Evolutionary conservation across 2,797 vertebrate genomes (phyloP).

Genomic region (Dipus sagitta): DNA sequence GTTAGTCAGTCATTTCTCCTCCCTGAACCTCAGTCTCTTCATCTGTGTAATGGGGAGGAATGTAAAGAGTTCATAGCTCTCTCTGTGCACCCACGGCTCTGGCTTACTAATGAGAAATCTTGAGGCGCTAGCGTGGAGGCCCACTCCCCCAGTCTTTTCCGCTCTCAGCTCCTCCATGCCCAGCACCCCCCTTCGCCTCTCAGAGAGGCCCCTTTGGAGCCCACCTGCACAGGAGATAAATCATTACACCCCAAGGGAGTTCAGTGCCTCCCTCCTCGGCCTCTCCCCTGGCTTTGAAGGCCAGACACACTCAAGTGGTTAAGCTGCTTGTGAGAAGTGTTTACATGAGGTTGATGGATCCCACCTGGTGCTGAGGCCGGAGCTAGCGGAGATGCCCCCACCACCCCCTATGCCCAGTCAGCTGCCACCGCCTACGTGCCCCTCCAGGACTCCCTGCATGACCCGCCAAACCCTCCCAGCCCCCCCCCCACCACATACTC

Average conservation of each 20-base stretch:
- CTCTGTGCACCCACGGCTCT: background rate
- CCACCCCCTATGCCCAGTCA: conserved; percentile 51
- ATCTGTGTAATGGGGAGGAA: conserved; percentile 37
- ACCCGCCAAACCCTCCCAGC: conserved; percentile 3
- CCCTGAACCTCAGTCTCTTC: conserved; percentile 55
- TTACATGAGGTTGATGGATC: conserved; percentile 76
- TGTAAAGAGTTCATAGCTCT: background rate
- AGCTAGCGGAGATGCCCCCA: conserved; percentile 70
- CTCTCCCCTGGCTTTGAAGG: conserved; percentile 84
- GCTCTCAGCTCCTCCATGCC: background rate
- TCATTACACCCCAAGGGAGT: conserved; percentile 79
- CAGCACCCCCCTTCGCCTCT: background rate
- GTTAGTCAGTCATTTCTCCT: background rate
- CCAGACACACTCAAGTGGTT: conserved; percentile 86
- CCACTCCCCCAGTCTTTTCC: background rate
- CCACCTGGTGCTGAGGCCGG: conserved; percentile 73
- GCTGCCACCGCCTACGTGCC: conserved; percentile 53
- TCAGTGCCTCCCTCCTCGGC: conserved; percentile 69
- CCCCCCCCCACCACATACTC: background rate
- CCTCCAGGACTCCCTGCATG: background rate
- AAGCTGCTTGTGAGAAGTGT: conserved; percentile 81
- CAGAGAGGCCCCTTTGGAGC: conserved; percentile 66
- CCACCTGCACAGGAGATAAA: conserved; percentile 83
- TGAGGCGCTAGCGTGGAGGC: conserved; percentile 1
- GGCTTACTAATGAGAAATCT: conserved; percentile 25